Base-by-base conservation (phyloP, 2,113 vertebrate species). In the Myrmecobius fasciatus region DNA sequence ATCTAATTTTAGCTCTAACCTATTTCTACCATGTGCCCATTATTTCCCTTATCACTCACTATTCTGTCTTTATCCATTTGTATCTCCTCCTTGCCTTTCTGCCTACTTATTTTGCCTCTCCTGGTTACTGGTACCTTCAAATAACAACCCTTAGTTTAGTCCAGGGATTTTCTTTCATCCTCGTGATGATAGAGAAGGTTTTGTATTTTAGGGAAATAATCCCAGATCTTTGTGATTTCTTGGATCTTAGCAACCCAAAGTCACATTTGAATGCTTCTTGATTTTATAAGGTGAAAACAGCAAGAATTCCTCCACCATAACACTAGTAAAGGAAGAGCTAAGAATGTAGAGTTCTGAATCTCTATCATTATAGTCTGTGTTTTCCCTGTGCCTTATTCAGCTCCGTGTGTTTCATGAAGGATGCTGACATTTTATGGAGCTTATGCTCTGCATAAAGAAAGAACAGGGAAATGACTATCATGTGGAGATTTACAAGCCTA, bases 401-500 rank as follows among this genome's bases (percentile, higher is more conserved):
- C 1, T n/a, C 60, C n/a, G 43, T 75, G 60, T 75, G 60, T 75
- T 75, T 75, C 60, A 75, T 43, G 24, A 22, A 20, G 67, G 46
- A 31, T 8, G 3, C 56, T 53, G 2, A 0, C n/a, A 89, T 95
- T 94, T 20, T 94, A 92, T 46, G 93, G 91, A 83, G 43, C 28
- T 31, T n/a, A 22, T 36, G 43, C 25, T 53, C 46, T 96, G 89
- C 48, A 3, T 8, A 46, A 91, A 91, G 52, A 24, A 90, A 91
- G 52, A 48, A 83, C 52, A 22, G 10, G 52, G 25, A 92, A 96
- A 52, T 22, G 0, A 91, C 67, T 92, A 28, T 91, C 52, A 51
- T 3, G n/a, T 91, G 43, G 92, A 96, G 95, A 95, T 92, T 96
- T 92, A 89, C 53, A 22, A 83, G n/a, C 67, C 7, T 56, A 31